phyloP scores from a whole-genome alignment of 1,140 invertebrate genomes.

The Steinernema feltiae region DNA sequence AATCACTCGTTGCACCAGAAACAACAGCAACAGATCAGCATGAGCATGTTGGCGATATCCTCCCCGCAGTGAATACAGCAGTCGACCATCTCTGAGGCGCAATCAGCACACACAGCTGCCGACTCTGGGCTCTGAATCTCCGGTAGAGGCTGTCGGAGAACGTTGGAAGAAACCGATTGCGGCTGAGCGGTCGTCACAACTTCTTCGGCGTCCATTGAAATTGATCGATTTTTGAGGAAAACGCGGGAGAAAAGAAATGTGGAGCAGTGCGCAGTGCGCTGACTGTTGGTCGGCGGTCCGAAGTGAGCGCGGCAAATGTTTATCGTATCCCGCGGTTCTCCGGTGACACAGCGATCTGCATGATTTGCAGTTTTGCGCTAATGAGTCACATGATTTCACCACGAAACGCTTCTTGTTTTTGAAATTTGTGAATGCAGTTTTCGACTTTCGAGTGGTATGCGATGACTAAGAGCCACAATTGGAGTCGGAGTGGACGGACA shows the following conservation, averaged over 20 bases:
- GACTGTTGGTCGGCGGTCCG: constrained; percentile 74
- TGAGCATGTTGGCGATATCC: neutral
- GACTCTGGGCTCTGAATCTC: neutral
- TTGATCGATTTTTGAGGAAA: neutral
- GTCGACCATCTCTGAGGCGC: neutral
- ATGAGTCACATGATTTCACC: too few species aligned
- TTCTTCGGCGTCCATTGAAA: neutral
- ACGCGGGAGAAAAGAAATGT: neutral
- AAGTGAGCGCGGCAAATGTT: constrained; percentile 95
- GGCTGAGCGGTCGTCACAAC: neutral
- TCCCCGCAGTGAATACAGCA: neutral
- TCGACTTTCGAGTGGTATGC: too few species aligned
- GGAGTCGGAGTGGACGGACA: too few species aligned
- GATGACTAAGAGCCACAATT: too few species aligned
- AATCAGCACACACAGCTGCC: neutral
- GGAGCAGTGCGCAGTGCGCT: neutral
- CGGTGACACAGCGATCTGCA: neutral
- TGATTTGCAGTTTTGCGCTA: too few species aligned
- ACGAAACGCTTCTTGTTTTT: too few species aligned
- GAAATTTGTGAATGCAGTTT: neutral
- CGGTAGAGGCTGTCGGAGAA: neutral
- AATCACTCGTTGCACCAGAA: neutral
- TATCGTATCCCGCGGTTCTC: neutral
- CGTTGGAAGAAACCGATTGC: neutral
- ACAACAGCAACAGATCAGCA: neutral